Conservation (phyloP, 2,797 vertebrate species). For the Sebastes cheni region DNA sequence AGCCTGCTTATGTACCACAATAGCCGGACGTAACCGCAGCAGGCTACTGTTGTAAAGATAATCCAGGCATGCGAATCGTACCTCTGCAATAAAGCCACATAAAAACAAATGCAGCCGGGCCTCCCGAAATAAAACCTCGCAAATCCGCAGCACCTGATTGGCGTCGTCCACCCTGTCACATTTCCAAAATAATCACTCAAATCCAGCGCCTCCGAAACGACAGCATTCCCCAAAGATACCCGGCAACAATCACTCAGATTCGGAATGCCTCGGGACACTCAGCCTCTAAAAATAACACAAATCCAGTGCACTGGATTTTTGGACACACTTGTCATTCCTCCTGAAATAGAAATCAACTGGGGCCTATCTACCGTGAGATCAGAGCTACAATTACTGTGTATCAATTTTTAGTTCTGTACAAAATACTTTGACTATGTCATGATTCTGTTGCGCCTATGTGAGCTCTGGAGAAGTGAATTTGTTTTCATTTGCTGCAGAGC, state of each 20-base stretch:
- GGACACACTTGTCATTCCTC: constrained; percentile 5
- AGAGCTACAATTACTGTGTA: neutral
- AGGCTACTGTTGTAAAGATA: neutral
- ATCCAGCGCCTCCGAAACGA: constrained; percentile 4
- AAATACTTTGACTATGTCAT: neutral
- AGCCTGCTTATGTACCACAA: neutral
- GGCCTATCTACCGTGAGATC: neutral
- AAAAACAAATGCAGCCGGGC: constrained; percentile 23
- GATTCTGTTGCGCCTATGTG: neutral
- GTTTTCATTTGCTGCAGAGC: neutral
- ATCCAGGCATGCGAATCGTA: constrained; percentile 14
- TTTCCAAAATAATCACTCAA: constrained; percentile 31
- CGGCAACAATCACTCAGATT: constrained; percentile 24
- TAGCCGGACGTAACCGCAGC: neutral
- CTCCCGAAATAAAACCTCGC: constrained; percentile 21
- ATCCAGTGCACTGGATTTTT: constrained; percentile 17
- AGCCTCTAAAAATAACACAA: constrained; percentile 44
- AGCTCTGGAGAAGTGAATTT: neutral
- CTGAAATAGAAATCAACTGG: constrained; percentile 23
- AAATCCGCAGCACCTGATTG: constrained; percentile 43
- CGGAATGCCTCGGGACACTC: constrained; percentile 20
- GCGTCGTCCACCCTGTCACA: neutral
- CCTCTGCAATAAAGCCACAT: constrained; percentile 10
- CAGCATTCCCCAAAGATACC: constrained; percentile 35
- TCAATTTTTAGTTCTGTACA: neutral